phyloP scores from a whole-genome alignment of 2,113 vertebrate genomes.

The Daubentonia madagascariensis region DNA sequence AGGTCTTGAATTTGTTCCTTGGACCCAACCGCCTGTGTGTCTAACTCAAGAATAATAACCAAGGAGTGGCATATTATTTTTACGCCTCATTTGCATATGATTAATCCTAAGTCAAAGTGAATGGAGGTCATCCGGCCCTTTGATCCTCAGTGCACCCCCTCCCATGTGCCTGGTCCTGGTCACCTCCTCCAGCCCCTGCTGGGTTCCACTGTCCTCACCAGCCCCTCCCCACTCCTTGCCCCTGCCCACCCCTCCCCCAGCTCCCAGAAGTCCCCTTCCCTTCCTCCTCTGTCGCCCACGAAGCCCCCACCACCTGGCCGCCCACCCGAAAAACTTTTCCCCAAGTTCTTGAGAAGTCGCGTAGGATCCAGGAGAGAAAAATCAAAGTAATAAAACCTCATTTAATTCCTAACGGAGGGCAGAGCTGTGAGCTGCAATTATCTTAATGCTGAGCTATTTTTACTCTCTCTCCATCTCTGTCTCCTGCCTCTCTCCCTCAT shows the following conservation, averaged over 20 bases:
- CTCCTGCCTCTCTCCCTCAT: conserved; percentile 59
- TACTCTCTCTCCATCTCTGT: conserved; percentile 70
- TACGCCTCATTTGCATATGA: conserved; percentile 75
- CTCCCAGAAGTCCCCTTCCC: conserved; percentile 21
- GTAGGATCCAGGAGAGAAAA: conserved; percentile 79
- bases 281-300: conserved; percentile 51
- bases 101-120: conserved; percentile 66
- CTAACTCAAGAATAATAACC: conserved; percentile 73
- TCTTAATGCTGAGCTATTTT: conserved; percentile 85
- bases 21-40: conserved; percentile 49
- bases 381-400: conserved; percentile 83
- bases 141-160: not conserved
- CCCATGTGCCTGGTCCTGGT: not conserved
- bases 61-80: conserved; percentile 70
- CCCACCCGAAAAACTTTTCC: conserved; percentile 78
- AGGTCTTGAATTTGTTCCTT: conserved; percentile 64
- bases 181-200: not conserved
- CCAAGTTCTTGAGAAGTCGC: conserved; percentile 77
- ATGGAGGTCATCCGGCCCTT: not conserved
- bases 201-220: not conserved
- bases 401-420: conserved; percentile 81
- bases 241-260: not conserved
- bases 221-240: not conserved
- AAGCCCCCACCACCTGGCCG: conserved; percentile 68
- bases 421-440: conserved; percentile 78